phyloP scores from a whole-genome alignment of 2,888 invertebrate species.

The Morpho helenor region DNA sequence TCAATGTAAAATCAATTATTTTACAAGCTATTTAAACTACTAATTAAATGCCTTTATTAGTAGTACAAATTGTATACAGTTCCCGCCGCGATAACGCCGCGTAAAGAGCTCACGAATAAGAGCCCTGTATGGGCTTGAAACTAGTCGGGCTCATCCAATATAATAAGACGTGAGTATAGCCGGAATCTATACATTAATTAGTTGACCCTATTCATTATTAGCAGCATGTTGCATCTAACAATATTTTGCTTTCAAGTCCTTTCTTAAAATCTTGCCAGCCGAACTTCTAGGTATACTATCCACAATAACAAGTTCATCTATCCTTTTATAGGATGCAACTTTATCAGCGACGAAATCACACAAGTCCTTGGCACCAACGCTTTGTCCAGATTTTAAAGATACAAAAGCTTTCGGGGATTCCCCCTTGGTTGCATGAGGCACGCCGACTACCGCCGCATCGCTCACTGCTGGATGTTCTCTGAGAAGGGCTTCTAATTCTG shows the following conservation, averaged over 20 bases:
- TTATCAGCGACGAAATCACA: constrained; percentile 81
- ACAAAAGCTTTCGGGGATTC: constrained; percentile 90
- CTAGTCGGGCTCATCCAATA: no score
- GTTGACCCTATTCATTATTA: no score
- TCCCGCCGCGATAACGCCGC: no score
- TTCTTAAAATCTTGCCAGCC: constrained; percentile 88
- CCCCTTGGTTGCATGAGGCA: constrained; percentile 83
- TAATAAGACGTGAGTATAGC: no score
- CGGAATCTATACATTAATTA: no score
- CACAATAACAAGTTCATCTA: constrained; percentile 84
- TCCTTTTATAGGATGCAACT: constrained; percentile 87
- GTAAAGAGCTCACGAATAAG: no score
- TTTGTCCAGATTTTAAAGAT: constrained; percentile 59
- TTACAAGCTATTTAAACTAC: no score
- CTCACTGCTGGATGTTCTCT: constrained; percentile 85
- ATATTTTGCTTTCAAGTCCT: constrained; percentile 70
- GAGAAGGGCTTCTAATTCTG: constrained; percentile 89
- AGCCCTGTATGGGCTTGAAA: no score
- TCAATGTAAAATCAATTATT: no score
- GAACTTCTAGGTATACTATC: constrained; percentile 86
- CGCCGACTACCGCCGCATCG: constrained; percentile 92
- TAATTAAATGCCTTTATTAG: no score
- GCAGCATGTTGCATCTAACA: constrained; percentile 29
- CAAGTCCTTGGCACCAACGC: constrained; percentile 73
- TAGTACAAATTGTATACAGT: no score